Evolutionary conservation across 2,797 vertebrate species (phyloP), one percentile per base, ranked within the genome.

Genomic region (Pseudotriccus pelzelni): DNA sequence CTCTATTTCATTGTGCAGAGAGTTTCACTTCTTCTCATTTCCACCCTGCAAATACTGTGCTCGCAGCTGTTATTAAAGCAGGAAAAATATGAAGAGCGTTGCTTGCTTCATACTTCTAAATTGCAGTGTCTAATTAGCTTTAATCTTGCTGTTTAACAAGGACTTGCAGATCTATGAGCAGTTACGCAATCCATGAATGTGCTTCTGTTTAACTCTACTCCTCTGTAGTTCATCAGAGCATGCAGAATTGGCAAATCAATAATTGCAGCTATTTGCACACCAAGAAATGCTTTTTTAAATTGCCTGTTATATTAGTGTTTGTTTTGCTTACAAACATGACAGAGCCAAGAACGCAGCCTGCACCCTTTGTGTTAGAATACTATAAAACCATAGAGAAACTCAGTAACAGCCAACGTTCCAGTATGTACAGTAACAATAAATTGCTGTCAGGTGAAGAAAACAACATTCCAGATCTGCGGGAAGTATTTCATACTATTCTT

Each of bases 361-460:
- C 58, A 10, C 41, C 44, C 76, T 53, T 75, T 69, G 89, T 73
- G 88, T 34, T 92, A 21, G 49, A 76, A 30, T 76, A 34, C 89
- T 79, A 28, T 84, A 94, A 94, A 95, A 64, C 56, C 49, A 21
- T 56, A 14, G 32, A 76, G 19, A 88, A 93, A 52, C 67, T 93
- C 22, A 81, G 67, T 64, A 94, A 52, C 2, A 17, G 70, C 84
- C 91, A 88, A 47, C 50, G n/a, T 63, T 81, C 79, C 67, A 36
- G 44, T 34, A 49, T 6, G 34, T 76, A 88, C 22, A 1, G 80
- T 82, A 94, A 68, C 80, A 92, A 74, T 87, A 94, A 96, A 93
- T 93, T 93, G 83, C 83, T 94, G 80, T 96, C 94, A 96, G 91
- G 91, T 97, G 94, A 93, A 91, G 84, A 87, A 95, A 95, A 93